Base-by-base conservation (phyloP, 1,140 invertebrate species). In the Drosophila pectinifera region DNA sequence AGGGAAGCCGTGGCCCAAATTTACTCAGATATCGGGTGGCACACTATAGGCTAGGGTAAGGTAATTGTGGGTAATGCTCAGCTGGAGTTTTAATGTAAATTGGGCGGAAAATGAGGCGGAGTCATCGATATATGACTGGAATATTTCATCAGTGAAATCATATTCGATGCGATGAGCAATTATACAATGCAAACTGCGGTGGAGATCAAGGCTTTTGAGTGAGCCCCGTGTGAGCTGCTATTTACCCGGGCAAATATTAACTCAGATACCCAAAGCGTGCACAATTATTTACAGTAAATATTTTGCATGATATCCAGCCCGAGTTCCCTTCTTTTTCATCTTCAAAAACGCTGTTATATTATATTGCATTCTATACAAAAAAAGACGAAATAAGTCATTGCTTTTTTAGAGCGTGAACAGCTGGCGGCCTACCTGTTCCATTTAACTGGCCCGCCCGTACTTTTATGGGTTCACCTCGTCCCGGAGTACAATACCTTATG, bases 391-490 rank as follows among this genome's bases (percentile, higher is more conserved):
- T 70, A 70, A 86, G 79, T 78, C 65, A 82, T 58, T 64, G 82
- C 55, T 86, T 89, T 86, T 88, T 88, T 79, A 82, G 83, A 88
- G 83, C 83, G 83, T 88, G 83, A 88, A 88, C 84, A 89, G 80
- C 83, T 88, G 77, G 64, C 65, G 76, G 64, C 65, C 79, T 88
- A 86, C 82, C 82, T 88, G 82, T 83, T 86, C 82, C 82, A 86
- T 86, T 86, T 86, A 88, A 57, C 73, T 81, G 82, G 79, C 70
- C 75, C 83, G 84, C 76, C 56, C 72, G 82, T 86, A 88, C 84
- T 88, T 88, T 89, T 88, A 89, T 88, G 83, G 83, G 79, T 83
- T 88, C 80, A 39, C 49, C 46, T 70, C 24, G 65, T 70, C 68
- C 68, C 65, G 68, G 51, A 70, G 79, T 68, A 41, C 26, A 59